A percentile compares a stretch with the other conserved stretches of the same genome.
These are phyloP conservation scores for Diadromus collaris DNA, from an alignment of 2,888 invertebrate species.

Conservation along the genomic window DNA sequence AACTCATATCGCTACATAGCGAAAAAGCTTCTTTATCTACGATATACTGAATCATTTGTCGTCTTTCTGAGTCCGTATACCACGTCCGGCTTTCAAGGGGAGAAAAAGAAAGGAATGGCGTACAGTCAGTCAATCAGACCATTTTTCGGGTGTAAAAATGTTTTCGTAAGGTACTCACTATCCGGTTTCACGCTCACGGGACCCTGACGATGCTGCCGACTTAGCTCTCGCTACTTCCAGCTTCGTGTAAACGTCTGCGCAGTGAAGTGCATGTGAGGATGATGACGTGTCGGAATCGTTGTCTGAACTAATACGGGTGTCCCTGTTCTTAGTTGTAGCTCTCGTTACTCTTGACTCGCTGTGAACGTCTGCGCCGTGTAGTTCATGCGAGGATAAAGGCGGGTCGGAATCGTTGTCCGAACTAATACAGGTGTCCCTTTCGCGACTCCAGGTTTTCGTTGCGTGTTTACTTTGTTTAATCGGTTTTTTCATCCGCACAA, in stretches of 20 bases:
- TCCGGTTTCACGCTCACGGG: background rate
- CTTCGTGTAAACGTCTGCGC: background rate
- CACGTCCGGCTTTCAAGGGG: background rate
- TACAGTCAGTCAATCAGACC: background rate
- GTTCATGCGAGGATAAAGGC: background rate
- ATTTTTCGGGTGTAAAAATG: background rate
- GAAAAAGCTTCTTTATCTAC: background rate
- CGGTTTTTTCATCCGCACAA: background rate
- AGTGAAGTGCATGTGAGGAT: background rate
- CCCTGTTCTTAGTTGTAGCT: background rate
- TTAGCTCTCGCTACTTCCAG: background rate
- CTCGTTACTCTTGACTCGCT: background rate
- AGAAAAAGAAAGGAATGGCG: background rate
- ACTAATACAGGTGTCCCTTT: background rate
- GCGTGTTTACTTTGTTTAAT: background rate
- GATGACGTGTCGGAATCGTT: background rate
- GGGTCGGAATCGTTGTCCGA: background rate
- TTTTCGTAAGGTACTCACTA: background rate
- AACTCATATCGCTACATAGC: background rate
- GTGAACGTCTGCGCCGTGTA: background rate
- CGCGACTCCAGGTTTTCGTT: background rate
- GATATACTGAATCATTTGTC: background rate
- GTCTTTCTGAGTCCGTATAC: background rate
- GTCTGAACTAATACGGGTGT: background rate
- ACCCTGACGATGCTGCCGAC: no score